Evolutionary conservation across 2,888 invertebrate species (phyloP).

Genomic region (Tridacna gigas): DNA sequence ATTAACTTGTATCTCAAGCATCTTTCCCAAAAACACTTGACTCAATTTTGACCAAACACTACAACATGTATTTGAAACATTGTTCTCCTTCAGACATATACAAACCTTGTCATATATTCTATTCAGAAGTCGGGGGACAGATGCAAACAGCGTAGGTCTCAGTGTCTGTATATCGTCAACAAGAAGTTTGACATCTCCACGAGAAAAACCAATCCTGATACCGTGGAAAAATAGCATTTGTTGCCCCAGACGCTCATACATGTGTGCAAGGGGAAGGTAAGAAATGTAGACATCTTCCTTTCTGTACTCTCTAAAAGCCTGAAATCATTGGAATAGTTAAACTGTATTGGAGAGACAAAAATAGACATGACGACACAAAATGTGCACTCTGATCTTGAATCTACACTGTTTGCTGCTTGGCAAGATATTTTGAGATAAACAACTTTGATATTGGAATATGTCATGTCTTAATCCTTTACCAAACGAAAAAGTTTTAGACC

Average conservation of each 20-base stretch:
- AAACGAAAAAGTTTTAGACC: no score
- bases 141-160: conserved; percentile 81
- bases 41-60: no score
- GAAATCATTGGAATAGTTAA: background rate
- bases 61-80: no score
- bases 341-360: no score
- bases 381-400: no score
- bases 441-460: no score
- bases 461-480: no score
- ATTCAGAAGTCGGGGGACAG: conserved; percentile 83
- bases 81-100: background rate
- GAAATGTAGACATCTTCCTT: conserved; percentile 88
- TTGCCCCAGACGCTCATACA: conserved; percentile 92
- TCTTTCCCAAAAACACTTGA: no score
- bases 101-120: conserved; percentile 82
- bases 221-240: conserved; percentile 90
- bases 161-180: conserved; percentile 81
- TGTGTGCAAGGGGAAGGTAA: conserved; percentile 98
- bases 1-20: no score
- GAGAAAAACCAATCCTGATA: conserved; percentile 84
- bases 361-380: no score
- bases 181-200: conserved; percentile 81
- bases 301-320: background rate
- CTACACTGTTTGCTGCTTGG: no score
- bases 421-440: no score